These are phyloP conservation scores for Nomada hirtipes DNA, from an alignment of 2,888 invertebrate species.

Conservation along the genomic window DNA sequence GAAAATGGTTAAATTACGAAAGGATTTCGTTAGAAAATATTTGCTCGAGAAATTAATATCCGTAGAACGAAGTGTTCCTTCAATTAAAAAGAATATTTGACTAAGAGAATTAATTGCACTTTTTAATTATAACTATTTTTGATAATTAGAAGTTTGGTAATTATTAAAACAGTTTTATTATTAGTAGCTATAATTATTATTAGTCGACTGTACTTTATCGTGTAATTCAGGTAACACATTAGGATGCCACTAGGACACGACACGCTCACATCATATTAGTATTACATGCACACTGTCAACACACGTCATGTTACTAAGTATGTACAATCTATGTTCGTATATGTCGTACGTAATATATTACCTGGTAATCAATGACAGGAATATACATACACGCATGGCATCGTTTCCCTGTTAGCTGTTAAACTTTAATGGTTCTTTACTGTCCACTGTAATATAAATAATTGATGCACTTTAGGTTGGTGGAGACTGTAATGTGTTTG, in stretches of 20 bases:
- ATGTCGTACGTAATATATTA: not conserved
- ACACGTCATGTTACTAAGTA: not conserved
- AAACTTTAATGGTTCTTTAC: not conserved
- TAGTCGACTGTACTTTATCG: too few relatives aligned
- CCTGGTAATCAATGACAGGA: constrained; percentile 7
- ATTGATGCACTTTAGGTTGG: not conserved
- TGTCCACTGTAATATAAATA: not conserved
- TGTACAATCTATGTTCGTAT: constrained; percentile 9
- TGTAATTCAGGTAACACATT: not conserved
- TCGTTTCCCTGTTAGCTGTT: not conserved
- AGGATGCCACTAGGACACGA: not conserved
- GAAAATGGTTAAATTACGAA: too few relatives aligned
- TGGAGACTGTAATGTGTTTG: not conserved
- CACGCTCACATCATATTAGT: not conserved
- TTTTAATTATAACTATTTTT: too few relatives aligned
- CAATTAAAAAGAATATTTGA: too few relatives aligned
- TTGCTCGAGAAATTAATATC: too few relatives aligned
- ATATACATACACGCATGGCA: not conserved
- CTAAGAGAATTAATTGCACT: too few relatives aligned
- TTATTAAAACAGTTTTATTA: too few relatives aligned
- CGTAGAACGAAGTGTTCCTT: too few relatives aligned
- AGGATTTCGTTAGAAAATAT: too few relatives aligned
- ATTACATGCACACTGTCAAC: constrained; percentile 2
- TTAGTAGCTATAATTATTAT: too few relatives aligned
- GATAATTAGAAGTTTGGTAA: too few relatives aligned